These are phyloP conservation scores for Drosophila repleta DNA, from an alignment of 1,140 invertebrate species.

Conservation along the genomic window DNA sequence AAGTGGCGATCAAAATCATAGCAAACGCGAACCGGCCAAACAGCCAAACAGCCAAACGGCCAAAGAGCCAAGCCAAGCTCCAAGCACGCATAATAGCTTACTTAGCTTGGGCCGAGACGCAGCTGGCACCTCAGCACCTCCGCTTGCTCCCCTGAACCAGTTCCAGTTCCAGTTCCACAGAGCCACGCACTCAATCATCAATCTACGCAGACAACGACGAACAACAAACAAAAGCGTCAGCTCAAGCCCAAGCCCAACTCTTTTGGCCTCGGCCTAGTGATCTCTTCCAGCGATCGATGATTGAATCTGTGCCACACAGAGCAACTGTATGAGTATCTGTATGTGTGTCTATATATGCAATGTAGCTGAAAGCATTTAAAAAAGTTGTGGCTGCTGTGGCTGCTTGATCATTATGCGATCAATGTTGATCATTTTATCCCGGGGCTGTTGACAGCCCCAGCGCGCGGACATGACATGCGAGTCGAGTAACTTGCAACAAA, in stretches of 20 bases:
- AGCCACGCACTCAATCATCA: constrained; percentile 71
- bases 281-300: constrained; percentile 33
- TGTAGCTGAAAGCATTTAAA: constrained; percentile 62
- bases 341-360: not conserved
- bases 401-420: constrained; percentile 82
- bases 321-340: constrained; percentile 7
- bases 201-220: constrained; percentile 54
- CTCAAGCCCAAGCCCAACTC: not conserved
- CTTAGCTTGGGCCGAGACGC: constrained; percentile 57
- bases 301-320: constrained; percentile 47
- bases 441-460: constrained; percentile 83
- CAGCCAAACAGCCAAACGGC: constrained; percentile 4
- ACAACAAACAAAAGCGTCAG: constrained; percentile 27
- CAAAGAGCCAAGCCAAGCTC: constrained; percentile 30
- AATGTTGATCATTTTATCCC: constrained; percentile 84
- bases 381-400: constrained; percentile 46
- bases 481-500: constrained; percentile 45
- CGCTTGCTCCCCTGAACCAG: not conserved
- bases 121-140: not conserved
- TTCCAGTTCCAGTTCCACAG: constrained; percentile 10
- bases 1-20: constrained; percentile 64
- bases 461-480: constrained; percentile 83
- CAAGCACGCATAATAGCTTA: constrained; percentile 81
- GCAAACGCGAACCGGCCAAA: constrained; percentile 29
- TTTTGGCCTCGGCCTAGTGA: constrained; percentile 20